phyloP scores from a whole-genome alignment of 2,113 vertebrate genomes.

The Sclerurus mexicanus region DNA sequence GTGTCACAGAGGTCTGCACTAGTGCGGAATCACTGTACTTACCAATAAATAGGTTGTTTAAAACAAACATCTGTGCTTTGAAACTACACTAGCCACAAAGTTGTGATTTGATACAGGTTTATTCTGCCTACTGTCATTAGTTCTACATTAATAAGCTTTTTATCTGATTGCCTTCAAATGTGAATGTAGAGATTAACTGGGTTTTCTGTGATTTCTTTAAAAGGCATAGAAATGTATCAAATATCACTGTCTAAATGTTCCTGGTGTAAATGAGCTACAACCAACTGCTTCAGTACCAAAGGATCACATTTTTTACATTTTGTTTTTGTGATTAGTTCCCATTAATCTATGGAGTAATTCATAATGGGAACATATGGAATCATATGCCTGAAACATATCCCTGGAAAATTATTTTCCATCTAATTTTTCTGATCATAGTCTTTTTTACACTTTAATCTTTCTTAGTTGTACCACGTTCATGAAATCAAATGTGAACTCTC shows the following conservation, averaged over 20 bases:
- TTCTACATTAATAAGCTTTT: neutral
- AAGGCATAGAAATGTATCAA: neutral
- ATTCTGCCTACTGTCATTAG: neutral
- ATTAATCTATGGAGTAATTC: neutral
- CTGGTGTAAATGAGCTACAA: neutral
- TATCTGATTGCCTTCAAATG: neutral
- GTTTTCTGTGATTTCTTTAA: neutral
- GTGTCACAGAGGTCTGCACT: neutral
- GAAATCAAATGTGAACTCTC: neutral
- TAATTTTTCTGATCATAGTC: neutral
- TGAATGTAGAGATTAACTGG: neutral
- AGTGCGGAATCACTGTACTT: neutral
- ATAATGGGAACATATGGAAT: neutral
- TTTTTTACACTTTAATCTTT: neutral
- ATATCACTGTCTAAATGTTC: neutral
- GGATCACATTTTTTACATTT: neutral
- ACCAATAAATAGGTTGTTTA: neutral
- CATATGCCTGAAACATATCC: neutral
- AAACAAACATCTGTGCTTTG: neutral
- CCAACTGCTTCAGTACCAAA: neutral
- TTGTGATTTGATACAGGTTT: neutral
- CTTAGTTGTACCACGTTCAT: neutral
- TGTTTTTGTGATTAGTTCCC: fast-evolving
- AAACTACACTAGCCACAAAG: neutral
- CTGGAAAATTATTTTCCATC: neutral